phyloP scores from a whole-genome alignment of 2,113 vertebrate genomes.

The Cromileptes altivelis region DNA sequence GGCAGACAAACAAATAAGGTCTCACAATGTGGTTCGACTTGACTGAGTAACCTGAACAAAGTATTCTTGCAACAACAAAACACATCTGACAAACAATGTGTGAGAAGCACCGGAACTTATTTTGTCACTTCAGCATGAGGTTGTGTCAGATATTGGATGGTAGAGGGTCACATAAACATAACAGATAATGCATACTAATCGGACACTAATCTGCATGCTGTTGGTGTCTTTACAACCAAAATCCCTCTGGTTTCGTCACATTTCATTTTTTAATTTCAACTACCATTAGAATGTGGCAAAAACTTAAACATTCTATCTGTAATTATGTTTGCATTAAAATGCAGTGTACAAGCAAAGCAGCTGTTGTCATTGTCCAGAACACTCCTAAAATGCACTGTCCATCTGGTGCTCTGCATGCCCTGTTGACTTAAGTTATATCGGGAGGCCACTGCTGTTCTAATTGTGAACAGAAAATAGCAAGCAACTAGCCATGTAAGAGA shows the following conservation, averaged over 20 bases:
- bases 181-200: not conserved
- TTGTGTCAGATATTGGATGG: not conserved
- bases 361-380: too few relatives aligned
- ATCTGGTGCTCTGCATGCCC: too few relatives aligned
- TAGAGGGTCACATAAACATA: not conserved
- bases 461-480: not conserved
- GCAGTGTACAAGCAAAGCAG: too few relatives aligned
- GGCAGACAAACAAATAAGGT: conserved; percentile 1
- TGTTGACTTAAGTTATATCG: too few relatives aligned
- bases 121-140: not conserved
- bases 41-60: conserved; percentile 25
- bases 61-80: conserved; percentile 3
- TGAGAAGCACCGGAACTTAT: not conserved
- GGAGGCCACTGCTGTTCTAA: too few relatives aligned
- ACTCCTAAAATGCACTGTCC: too few relatives aligned
- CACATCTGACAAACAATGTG: not conserved
- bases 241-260: not conserved
- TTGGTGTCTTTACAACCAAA: not conserved
- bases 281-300: not conserved
- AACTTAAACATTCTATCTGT: not conserved
- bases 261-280: not conserved
- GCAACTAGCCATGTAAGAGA: too few relatives aligned
- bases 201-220: not conserved
- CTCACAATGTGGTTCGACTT: conserved; percentile 30
- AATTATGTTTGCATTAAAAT: not conserved